These are phyloP conservation scores for Gambelia wislizenii DNA, from an alignment of 2,797 vertebrate species.

Conservation along the genomic window DNA sequence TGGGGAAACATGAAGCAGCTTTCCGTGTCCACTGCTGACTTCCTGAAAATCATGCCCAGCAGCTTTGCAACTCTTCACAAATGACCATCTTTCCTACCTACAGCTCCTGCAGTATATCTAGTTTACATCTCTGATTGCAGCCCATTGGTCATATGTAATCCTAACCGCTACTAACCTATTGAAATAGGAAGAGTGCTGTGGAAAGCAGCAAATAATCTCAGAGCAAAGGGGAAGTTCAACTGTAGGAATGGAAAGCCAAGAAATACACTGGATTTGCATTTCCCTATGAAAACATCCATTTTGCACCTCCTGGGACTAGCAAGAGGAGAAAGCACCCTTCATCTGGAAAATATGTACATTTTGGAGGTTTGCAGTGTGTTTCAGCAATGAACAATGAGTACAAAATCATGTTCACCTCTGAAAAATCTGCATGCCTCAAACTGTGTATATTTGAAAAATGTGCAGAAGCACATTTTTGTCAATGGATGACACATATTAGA, in stretches of 20 bases:
- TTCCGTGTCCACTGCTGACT: neutral
- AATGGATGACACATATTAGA: neutral
- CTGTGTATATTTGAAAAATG: neutral
- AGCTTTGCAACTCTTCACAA: neutral
- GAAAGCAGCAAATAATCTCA: neutral
- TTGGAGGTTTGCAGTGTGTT: neutral
- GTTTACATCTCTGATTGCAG: neutral
- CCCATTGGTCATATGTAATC: neutral
- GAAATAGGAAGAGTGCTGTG: slow-evolving; percentile 4
- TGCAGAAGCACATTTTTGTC: neutral
- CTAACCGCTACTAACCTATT: neutral
- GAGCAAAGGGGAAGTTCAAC: neutral
- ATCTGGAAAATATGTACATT: neutral
- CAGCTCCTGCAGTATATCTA: neutral
- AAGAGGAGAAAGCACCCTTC: neutral
- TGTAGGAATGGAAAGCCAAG: neutral
- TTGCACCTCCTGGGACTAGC: neutral
- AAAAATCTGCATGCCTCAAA: neutral
- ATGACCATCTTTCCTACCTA: neutral
- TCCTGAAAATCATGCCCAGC: neutral
- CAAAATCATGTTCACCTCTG: neutral
- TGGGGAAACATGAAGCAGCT: neutral
- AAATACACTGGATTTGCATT: neutral
- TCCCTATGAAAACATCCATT: neutral
- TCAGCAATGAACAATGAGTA: neutral